A percentile compares a stretch with the other conserved stretches of the same genome.
Conservation (phyloP, 2,113 vertebrate genomes). For the Colistium nudipinnis region DNA sequence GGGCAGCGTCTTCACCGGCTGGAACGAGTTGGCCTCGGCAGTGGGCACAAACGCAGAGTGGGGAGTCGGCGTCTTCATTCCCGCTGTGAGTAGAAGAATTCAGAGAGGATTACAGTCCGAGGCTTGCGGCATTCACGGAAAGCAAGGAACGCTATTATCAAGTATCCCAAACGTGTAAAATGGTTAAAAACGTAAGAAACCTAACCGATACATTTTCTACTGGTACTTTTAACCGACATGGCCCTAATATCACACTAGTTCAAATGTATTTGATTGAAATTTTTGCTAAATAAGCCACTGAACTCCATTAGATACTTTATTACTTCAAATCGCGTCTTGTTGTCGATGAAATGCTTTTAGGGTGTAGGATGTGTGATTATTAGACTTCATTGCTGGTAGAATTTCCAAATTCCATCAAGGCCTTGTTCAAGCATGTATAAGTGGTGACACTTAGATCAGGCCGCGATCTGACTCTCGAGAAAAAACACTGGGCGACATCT, state of each 20-base stretch:
- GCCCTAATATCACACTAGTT: not conserved
- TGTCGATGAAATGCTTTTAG: too few species aligned
- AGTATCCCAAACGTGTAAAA: not conserved
- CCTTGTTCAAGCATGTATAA: not conserved
- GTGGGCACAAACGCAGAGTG: slow-evolving; percentile 96
- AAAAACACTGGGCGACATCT: too few species aligned
- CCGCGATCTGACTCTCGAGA: too few species aligned
- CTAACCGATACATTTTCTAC: not conserved
- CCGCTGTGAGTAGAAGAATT: slow-evolving; percentile 69
- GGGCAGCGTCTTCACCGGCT: slow-evolving; percentile 95
- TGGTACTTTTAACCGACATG: not conserved
- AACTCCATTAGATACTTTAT: too few species aligned
- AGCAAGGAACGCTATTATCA: not conserved
- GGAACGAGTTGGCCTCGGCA: slow-evolving; percentile 94
- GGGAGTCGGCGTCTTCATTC: slow-evolving; percentile 91
- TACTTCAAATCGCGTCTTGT: too few species aligned
- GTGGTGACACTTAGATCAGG: too few species aligned
- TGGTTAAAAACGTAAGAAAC: not conserved
- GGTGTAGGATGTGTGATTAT: not conserved
- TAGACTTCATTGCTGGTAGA: not conserved
- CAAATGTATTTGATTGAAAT: too few species aligned
- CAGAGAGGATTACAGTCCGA: not conserved
- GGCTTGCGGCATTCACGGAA: not conserved
- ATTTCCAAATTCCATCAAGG: not conserved
- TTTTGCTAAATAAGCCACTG: too few species aligned